A percentile compares a stretch with the other conserved stretches of the same genome.
Evolutionary conservation across 2,113 vertebrate genomes (phyloP).

Genomic region (Podarcis cretensis): DNA sequence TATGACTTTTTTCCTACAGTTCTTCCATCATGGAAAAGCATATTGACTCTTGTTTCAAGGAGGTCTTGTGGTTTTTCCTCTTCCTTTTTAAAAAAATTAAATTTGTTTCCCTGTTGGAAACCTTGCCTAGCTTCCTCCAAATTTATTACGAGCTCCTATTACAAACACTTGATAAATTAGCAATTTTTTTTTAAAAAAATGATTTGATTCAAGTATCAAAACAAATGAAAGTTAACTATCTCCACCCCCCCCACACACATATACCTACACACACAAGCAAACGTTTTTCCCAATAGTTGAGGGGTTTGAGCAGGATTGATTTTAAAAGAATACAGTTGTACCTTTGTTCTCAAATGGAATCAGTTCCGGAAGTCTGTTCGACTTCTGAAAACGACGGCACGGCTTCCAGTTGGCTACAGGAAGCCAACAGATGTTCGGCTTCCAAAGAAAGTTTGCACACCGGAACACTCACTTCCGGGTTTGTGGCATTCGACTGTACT

Average conservation of each 20-base stretch:
- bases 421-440: no score
- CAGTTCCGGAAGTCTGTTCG: no score
- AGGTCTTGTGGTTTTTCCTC: no score
- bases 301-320: slow-evolving; percentile 56
- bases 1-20: background rate
- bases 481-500: background rate
- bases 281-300: slow-evolving; percentile 29
- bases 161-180: slow-evolving; percentile 57
- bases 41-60: background rate
- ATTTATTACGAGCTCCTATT: slow-evolving; percentile 46
- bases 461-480: no score
- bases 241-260: no score
- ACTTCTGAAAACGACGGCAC: no score
- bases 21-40: background rate
- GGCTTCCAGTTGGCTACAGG: no score
- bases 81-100: background rate
- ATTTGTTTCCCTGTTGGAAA: background rate
- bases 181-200: slow-evolving; percentile 40
- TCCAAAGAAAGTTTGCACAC: no score
- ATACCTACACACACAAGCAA: no score
- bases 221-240: no score
- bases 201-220: no score
- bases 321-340: slow-evolving; percentile 29
- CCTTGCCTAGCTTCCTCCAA: background rate
- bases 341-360: no score